phyloP scores from a whole-genome alignment of 2,888 invertebrate species.

The Dasypolia templi region DNA sequence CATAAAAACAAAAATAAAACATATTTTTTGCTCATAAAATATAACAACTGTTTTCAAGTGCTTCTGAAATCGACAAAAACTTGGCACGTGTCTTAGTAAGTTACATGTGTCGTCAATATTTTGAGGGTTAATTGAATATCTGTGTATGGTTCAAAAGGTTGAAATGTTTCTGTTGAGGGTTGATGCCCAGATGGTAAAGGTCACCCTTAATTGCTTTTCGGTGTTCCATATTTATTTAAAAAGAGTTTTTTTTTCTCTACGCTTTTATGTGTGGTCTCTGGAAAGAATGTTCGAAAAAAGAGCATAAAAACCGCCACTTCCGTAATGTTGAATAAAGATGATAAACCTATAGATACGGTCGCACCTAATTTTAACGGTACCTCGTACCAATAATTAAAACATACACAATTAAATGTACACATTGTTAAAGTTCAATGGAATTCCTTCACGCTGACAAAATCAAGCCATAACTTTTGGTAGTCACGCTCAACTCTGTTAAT shows the following conservation, averaged over 20 bases:
- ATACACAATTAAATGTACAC: slow-evolving; percentile 69
- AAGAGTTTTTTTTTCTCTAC: background rate
- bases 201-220: slow-evolving; percentile 47
- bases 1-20: slow-evolving; percentile 46
- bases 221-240: slow-evolving; percentile 41
- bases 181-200: slow-evolving; percentile 40
- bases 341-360: slow-evolving; percentile 35
- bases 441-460: slow-evolving; percentile 73
- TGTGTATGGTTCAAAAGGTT: slow-evolving; percentile 70
- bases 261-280: background rate
- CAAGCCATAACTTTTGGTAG: slow-evolving; percentile 73
- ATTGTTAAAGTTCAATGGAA: slow-evolving; percentile 73
- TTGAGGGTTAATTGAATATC: slow-evolving; percentile 79
- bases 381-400: slow-evolving; percentile 63
- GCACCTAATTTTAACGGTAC: slow-evolving; percentile 55
- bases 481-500: slow-evolving; percentile 67
- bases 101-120: slow-evolving; percentile 69
- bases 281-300: slow-evolving; percentile 20
- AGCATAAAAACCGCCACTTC: slow-evolving; percentile 22
- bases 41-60: slow-evolving; percentile 61
- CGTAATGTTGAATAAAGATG: slow-evolving; percentile 29
- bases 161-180: slow-evolving; percentile 36
- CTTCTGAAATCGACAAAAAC: slow-evolving; percentile 62
- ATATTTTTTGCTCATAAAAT: slow-evolving; percentile 58
- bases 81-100: slow-evolving; percentile 74